These are phyloP conservation scores for Odontocerum albicorne DNA, from an alignment of 2,888 invertebrate species.

Conservation along the genomic window DNA sequence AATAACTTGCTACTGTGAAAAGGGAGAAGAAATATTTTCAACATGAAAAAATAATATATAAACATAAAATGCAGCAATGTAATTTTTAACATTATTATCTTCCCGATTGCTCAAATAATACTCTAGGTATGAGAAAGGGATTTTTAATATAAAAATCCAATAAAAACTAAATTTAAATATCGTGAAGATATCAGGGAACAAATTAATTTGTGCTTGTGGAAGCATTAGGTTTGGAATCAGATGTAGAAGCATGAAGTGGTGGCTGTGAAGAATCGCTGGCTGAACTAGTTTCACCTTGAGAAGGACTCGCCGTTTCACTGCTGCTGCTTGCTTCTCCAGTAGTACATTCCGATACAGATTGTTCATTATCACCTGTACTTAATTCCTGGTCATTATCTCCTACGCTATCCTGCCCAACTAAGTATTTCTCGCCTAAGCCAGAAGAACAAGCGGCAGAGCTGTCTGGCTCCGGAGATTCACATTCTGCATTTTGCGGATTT, in stretches of 20 bases:
- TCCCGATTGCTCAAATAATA: no score
- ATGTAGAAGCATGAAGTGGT: neutral
- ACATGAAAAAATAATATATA: no score
- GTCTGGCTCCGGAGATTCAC: conserved; percentile 30
- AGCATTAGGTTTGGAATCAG: neutral
- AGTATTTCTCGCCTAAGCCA: conserved; percentile 6
- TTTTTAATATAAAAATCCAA: neutral
- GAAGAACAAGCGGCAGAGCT: conserved; percentile 12
- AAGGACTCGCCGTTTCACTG: conserved; percentile 25
- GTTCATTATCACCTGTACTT: conserved; percentile 32
- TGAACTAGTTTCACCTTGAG: neutral
- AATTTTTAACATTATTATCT: no score
- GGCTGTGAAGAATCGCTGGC: conserved; percentile 3
- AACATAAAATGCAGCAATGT: no score
- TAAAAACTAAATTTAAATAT: neutral
- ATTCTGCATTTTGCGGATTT: conserved; percentile 5
- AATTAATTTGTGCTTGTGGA: neutral
- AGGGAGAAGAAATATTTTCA: no score
- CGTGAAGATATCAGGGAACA: neutral
- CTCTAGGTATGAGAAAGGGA: neutral
- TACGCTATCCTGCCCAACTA: conserved; percentile 26
- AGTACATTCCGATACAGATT: conserved; percentile 27
- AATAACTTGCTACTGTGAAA: no score
- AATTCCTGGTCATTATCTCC: conserved; percentile 33
- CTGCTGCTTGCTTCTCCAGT: conserved; percentile 22